phyloP scores from a whole-genome alignment of 2,113 vertebrate genomes.

The Xiphophorus maculatus region DNA sequence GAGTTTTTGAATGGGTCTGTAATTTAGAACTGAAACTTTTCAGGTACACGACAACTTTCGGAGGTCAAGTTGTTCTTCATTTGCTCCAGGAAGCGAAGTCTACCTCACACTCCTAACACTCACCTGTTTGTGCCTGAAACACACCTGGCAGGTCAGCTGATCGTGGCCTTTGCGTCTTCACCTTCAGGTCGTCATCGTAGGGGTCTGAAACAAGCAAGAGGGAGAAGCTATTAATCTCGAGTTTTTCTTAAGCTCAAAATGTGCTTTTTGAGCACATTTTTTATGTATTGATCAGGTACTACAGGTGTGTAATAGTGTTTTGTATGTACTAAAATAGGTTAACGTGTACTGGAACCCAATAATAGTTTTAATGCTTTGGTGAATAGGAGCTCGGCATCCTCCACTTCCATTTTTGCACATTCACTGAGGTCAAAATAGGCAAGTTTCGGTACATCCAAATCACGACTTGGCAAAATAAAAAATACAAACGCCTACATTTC shows the following conservation, averaged over 20 bases:
- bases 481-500: conserved; percentile 51
- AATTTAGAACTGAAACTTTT: conserved; percentile 6
- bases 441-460: conserved; percentile 43
- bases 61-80: conserved; percentile 26
- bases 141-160: conserved; percentile 96
- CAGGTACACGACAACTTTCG: conserved; percentile 7
- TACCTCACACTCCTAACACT: conserved; percentile 44
- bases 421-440: conserved; percentile 16
- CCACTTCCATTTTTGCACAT: conserved; percentile 17
- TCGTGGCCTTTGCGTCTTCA: conserved; percentile 96
- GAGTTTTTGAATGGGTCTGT: too few relatives aligned
- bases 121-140: conserved; percentile 99
- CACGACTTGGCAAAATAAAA: conserved; percentile 59
- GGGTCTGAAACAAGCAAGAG: conserved; percentile 79
- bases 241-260: not conserved
- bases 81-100: conserved; percentile 18
- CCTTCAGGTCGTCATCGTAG: conserved; percentile 93
- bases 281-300: not conserved
- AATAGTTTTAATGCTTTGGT: not conserved
- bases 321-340: not conserved
- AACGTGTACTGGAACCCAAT: not conserved
- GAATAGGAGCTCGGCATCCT: not conserved
- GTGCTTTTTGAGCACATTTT: too few relatives aligned
- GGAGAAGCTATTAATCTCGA: not conserved
- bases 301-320: not conserved